phyloP scores from a whole-genome alignment of 2,888 invertebrate species.

The Nomada fabriciana region DNA sequence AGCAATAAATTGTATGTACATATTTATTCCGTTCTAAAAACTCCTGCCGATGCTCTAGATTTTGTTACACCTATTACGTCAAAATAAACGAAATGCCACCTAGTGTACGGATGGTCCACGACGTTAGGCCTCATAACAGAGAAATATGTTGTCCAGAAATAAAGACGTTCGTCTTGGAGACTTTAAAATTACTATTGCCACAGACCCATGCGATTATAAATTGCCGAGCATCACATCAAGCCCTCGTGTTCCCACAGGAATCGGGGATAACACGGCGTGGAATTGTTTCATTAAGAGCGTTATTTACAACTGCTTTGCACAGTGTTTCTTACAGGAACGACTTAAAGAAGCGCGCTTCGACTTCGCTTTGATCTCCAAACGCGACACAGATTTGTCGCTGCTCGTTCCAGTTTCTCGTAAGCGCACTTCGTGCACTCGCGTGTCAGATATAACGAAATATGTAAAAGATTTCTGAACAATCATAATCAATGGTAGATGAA shows the following conservation, averaged over 20 bases:
- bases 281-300: constrained; percentile 27
- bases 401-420: constrained; percentile 38
- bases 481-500: too few species aligned
- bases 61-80: too few species aligned
- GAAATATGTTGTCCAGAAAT: constrained; percentile 23
- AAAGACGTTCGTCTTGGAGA: constrained; percentile 14
- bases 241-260: background rate
- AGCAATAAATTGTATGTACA: too few species aligned
- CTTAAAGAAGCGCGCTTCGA: constrained; percentile 50
- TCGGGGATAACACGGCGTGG: background rate
- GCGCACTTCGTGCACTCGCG: background rate
- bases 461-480: too few species aligned
- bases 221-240: background rate
- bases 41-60: too few species aligned
- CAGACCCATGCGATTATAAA: constrained; percentile 8
- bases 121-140: background rate
- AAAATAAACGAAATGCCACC: too few species aligned
- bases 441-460: too few species aligned
- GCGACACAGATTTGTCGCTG: constrained; percentile 60
- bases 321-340: constrained; percentile 18
- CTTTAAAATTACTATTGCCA: background rate
- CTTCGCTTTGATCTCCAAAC: constrained; percentile 58
- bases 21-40: too few species aligned
- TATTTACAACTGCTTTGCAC: constrained; percentile 41
- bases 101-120: too few species aligned